Base-by-base conservation (phyloP, 2,888 invertebrate species). In the Heliothis peltigera region DNA sequence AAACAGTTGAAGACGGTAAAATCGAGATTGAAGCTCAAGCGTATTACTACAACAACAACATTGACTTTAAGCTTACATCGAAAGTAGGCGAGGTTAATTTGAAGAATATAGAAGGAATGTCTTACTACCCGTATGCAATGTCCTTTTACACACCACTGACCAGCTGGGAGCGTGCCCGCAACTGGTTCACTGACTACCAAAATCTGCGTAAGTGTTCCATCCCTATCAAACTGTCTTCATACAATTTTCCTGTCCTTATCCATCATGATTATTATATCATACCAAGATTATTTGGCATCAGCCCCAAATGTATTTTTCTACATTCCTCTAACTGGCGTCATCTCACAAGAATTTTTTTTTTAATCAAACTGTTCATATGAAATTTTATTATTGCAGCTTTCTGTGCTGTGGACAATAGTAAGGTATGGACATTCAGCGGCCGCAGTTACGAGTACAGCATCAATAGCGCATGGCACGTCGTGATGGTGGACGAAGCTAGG, bases 401-500 rank as follows among this genome's bases (percentile, higher is more conserved):
- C 77, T 97, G 97, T 82, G 90, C 95, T 3, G 86, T 97, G 46
- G 97, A 97, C 74, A 89, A 93, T 32, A 93, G 90, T 48, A 89
- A 89, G 55, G 93, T 96, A 52, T 94, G 91, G 74, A 97, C 97
- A 1, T 97, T 97, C 89, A 97, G 97, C 89, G 95, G 96, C 82
- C 95, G 93, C 43, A 93, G 94, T 51, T 97, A 96, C 84, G 92
- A 95, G 12, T 91, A 96, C 77, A 87, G 92, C 77, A 94, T 81
- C 89, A 93, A 80, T 4, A 83, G 83, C 81, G 94, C 95, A 43
- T 97, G 97, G 96, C 96, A 97, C 79, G 96, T 96, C 0, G 92
- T 95, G 62, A 87, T 96, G 85, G 95, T 95, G 35, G 94, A 96
- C 68, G 91, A 91, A 35, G 81, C 82, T 42, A 75, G 87, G 61